Evolutionary conservation across 1,140 invertebrate species (phyloP), one percentile per base, ranked within the genome.

Genomic region (Bombus impatiens): DNA sequence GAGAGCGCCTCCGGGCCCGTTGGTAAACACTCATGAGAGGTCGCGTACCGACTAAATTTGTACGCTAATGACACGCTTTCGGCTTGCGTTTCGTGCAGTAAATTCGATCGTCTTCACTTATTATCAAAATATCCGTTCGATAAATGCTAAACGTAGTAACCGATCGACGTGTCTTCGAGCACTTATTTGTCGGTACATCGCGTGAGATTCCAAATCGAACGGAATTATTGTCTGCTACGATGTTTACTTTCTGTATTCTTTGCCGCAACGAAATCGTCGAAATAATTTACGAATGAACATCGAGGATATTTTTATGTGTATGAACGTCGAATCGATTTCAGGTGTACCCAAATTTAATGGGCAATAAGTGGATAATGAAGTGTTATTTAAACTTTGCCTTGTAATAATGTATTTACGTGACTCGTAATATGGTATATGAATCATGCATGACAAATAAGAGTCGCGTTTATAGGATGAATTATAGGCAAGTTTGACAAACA

Each of bases 41-140:
- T 62, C 53, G 83, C 67, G 68, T 40, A 72, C 68, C 67, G n/a
- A 68, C 83, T 47, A 72, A 80, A 65, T 80, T 72, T 47, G 40
- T 77, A 62, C 77, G 32, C 47, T 85, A 85, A 85, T 85, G 68
- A 80, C 68, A 80, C 32, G 77, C 35, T 80, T 32, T 59, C 67
- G n/a, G 37, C 37, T 22, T 28, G 67, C 47, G 77, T 85, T 62
- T 85, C 83, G 83, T 85, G 83, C 83, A 71, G 67, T 25, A 72
- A 90, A 89, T 90, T 86, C 84, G 37, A 78, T 68, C 47, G 80
- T 57, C 47, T 74, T 72, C 15, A 32, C 47, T 42, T 67, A 35
- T 76, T 85, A 91, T 86, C 76, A 87, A 86, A 91, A 87, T 75
- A 78, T 80, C 32, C 84, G 75, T 0, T 68, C 83, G 72, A 59